Evolutionary conservation across 2,113 vertebrate species (phyloP), one percentile per base, ranked within the genome.

Genomic region (Sebastes fasciatus): DNA sequence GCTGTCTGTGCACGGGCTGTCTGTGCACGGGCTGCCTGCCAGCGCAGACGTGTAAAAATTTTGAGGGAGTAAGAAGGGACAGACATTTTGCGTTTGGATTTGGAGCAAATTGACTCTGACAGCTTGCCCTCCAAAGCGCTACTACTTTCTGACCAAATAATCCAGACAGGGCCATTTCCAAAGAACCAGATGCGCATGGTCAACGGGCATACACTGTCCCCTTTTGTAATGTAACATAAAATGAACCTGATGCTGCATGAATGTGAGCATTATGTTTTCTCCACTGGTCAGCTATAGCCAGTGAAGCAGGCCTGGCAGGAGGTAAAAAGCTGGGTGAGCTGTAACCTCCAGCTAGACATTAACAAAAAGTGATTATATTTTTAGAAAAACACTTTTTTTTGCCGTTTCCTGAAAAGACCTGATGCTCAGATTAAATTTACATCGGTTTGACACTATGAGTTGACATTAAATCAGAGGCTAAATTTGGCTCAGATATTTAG

Each of bases 151-250:
- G 76, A 52, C 60, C 60, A 90, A 91, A 92, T 91, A 88, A 93
- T 86, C 87, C 79, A 85, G 26, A 26, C 26, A 26, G 65, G 13
- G 78, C 49, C 61, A 68, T 82, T 85, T 90, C 73, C 64, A 91
- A 91, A 88, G 81, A 88, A 77, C 55, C 85, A 91, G 86, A 91
- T 89, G 86, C 21, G 16, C 74, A 62, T 84, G 83, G 80, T 84
- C 73, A 80, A 83, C 69, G 26, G 76, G 61, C 83, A 83, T 52
- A 88, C 52, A 86, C 81, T 74, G 85, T 82, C 58, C 81, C 54
- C 79, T 88, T 92, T 87, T 93, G 86, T 89, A 65, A 87, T 86
- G 66, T 9, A 86, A 82, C 80, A 90, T 86, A 88, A 91, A 89
- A 89, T 80, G 73, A 84, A 90, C 77, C 84, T 70, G 76, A 86